Evolutionary conservation across 2,797 vertebrate species (phyloP), one percentile per base, ranked within the genome.

Genomic region (Nannoperca australis): DNA sequence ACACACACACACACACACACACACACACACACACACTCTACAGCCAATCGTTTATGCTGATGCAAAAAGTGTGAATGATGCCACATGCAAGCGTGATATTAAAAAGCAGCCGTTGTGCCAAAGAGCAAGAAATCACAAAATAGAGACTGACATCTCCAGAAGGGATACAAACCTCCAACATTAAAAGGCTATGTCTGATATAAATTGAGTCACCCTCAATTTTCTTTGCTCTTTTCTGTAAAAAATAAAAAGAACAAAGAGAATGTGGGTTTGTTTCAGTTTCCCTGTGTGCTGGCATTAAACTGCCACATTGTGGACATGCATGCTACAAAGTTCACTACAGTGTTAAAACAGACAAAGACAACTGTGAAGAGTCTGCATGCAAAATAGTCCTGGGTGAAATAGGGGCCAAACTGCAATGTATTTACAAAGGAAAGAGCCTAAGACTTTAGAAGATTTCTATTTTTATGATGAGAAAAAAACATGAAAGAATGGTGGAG

Each of bases 161-260:
- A 84, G 78, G 73, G 60, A 94, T 93, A 95, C 94, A 90, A 93
- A 96, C 95, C 98, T 99, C 98, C 97, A 99, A 97, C 98, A 99
- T 99, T 97, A 99, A 97, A 96, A 97, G 95, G 96, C 98, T 99
- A 98, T 99, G 98, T 94, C 97, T 99, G 94, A 98, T 95, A 97
- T 99, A 99, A 96, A 99, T 99, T 96, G 96, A 98, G 96, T 99
- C 98, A 95, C 96, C 97, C 96, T 99, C 98, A 96, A 97, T 97
- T 95, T 94, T 99, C 96, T 97, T 98, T 96, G 96, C 95, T 96
- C 96, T 99, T 95, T 96, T 99, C 98, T 98, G 97, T 97, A 95
- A 97, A 96, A 89, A 90, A 88, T 83, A 83, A 88, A 92, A 89
- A 93, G 88, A 92, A 93, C 86, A 91, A 91, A 32, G 81, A 73